A percentile compares a stretch with the other conserved stretches of the same genome.
Evolutionary conservation across 2,888 invertebrate species (phyloP).

Genomic region (Cabera pusaria): DNA sequence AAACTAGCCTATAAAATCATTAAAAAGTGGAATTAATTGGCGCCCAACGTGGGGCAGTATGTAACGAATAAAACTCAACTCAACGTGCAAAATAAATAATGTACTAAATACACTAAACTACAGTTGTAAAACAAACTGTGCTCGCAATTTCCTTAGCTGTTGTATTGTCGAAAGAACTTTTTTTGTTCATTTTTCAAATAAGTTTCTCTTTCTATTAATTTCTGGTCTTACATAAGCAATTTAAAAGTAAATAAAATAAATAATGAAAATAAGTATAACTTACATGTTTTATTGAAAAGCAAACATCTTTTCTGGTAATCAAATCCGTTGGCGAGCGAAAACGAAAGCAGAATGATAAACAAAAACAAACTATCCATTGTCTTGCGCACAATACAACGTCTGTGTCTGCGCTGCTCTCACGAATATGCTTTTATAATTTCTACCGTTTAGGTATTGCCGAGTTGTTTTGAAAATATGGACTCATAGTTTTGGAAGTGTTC

Average conservation of each 20-base stretch:
- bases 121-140: too few species aligned
- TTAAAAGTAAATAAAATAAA: neutral
- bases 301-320: slow-evolving; percentile 46
- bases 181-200: too few species aligned
- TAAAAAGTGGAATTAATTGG: too few species aligned
- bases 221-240: too few species aligned
- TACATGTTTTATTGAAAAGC: slow-evolving; percentile 44
- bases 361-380: slow-evolving; percentile 54
- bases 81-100: too few species aligned
- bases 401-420: slow-evolving; percentile 37
- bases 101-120: too few species aligned
- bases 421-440: slow-evolving; percentile 33
- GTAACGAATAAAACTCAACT: too few species aligned
- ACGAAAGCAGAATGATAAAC: slow-evolving; percentile 41
- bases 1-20: too few species aligned
- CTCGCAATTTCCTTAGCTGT: too few species aligned
- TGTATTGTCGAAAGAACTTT: too few species aligned
- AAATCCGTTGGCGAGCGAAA: slow-evolving; percentile 36
- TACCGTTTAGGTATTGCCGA: slow-evolving; percentile 27
- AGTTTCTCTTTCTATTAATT: too few species aligned
- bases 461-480: slow-evolving; percentile 39
- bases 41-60: too few species aligned
- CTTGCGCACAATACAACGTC: slow-evolving; percentile 26
- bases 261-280: slow-evolving; percentile 34
- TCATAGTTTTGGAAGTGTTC: neutral